Evolutionary conservation across 2,888 invertebrate genomes (phyloP).

Genomic region (Acronicta psi): DNA sequence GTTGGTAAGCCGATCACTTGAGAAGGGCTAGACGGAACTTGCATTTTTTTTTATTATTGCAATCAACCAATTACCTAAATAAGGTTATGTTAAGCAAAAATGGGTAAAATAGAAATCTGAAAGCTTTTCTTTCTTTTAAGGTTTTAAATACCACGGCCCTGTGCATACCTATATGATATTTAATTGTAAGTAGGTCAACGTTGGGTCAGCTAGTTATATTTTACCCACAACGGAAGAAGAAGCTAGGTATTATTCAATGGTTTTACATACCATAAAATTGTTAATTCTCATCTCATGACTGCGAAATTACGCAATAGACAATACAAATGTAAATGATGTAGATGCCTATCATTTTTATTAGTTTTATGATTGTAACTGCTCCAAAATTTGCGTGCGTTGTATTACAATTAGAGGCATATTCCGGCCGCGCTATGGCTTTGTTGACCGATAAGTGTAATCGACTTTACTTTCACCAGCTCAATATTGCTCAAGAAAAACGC

Average conservation of each 20-base stretch:
- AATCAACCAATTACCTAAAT: no score
- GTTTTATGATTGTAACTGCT: conserved; percentile 12
- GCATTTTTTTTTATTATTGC: no score
- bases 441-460: conserved; percentile 50
- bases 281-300: conserved; percentile 5
- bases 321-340: conserved; percentile 21
- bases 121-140: no score
- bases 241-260: not conserved
- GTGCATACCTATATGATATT: no score
- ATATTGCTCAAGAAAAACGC: conserved; percentile 55
- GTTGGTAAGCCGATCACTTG: no score
- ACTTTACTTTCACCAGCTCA: conserved; percentile 56
- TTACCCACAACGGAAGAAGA: no score
- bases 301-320: conserved; percentile 15
- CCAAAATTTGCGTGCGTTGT: conserved; percentile 31
- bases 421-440: conserved; percentile 37
- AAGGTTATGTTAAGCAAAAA: no score
- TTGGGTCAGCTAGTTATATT: no score
- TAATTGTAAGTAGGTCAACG: no score
- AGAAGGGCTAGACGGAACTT: no score
- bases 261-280: not conserved
- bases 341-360: conserved; percentile 16
- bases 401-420: conserved; percentile 39
- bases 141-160: no score
- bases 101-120: no score